These are phyloP conservation scores for Poeciliopsis turrubarensis DNA, from an alignment of 2,113 vertebrate genomes.

Conservation along the genomic window DNA sequence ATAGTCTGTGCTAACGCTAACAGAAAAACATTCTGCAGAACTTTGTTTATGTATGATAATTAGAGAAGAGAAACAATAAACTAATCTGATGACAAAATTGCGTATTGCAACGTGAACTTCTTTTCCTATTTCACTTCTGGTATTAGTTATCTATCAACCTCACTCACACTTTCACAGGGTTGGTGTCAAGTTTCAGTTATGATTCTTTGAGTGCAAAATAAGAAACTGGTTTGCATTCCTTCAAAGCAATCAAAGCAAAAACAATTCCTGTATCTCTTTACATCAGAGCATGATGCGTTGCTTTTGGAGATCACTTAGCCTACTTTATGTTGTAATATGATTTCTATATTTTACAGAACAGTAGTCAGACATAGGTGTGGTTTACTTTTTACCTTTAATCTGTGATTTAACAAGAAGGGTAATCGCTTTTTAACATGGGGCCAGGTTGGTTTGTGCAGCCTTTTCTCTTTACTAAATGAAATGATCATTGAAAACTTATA, in stretches of 20 bases:
- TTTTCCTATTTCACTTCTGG: constrained; percentile 4
- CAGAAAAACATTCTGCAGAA: neutral
- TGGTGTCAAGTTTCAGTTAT: neutral
- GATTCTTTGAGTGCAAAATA: neutral
- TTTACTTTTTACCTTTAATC: neutral
- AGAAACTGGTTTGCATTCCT: neutral
- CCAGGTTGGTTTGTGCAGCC: no score
- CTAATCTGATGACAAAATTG: neutral
- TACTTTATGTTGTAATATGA: no score
- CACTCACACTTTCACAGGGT: neutral
- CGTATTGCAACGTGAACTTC: neutral
- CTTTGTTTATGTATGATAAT: neutral
- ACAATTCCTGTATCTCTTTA: neutral
- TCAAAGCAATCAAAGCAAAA: neutral
- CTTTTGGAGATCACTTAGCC: no score
- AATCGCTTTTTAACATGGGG: no score
- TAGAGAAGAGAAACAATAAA: neutral
- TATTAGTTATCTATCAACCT: neutral
- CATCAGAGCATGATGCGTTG: no score
- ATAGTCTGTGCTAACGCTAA: neutral
- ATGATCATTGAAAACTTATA: neutral
- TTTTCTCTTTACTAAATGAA: no score
- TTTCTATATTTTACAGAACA: no score
- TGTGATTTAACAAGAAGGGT: no score
- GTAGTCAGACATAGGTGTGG: no score